Conservation (phyloP, 2,113 vertebrate genomes). For the Neomonachus schauinslandi region DNA sequence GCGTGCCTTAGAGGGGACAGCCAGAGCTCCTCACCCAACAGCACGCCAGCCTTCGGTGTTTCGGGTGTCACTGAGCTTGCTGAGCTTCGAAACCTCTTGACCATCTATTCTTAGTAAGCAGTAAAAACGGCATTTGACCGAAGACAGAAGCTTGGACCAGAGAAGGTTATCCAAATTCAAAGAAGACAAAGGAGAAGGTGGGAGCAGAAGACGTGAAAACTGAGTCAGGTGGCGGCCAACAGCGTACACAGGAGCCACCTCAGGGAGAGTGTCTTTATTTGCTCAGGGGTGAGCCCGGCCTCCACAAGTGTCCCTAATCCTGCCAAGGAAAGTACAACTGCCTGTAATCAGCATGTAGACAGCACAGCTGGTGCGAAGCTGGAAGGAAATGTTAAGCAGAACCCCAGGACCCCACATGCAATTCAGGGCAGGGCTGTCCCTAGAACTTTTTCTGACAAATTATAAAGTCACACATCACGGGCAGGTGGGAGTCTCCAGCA, state of each 20-base stretch:
- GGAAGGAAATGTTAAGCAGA: slow-evolving; percentile 17
- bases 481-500: rapidly evolving
- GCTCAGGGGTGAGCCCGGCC: slow-evolving; percentile 85
- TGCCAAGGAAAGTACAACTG: slow-evolving; percentile 82
- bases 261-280: slow-evolving; percentile 54
- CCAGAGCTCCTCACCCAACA: not conserved
- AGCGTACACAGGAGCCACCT: slow-evolving; percentile 74
- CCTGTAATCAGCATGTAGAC: slow-evolving; percentile 53
- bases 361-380: not conserved
- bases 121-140: slow-evolving; percentile 64
- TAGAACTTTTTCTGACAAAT: not conserved
- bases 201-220: slow-evolving; percentile 76
- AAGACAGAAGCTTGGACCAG: slow-evolving; percentile 59
- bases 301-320: slow-evolving; percentile 87
- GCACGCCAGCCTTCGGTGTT: rapidly evolving
- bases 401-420: rapidly evolving
- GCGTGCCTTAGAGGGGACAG: not conserved
- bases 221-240: slow-evolving; percentile 75
- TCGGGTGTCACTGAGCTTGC: not conserved
- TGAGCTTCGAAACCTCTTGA: not conserved
- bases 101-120: slow-evolving; percentile 46
- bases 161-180: slow-evolving; percentile 74
- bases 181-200: slow-evolving; percentile 68
- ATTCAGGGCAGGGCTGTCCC: not conserved
- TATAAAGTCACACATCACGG: not conserved